phyloP scores from a whole-genome alignment of 2,797 vertebrate species.

The Oceanodroma leucorhoa region DNA sequence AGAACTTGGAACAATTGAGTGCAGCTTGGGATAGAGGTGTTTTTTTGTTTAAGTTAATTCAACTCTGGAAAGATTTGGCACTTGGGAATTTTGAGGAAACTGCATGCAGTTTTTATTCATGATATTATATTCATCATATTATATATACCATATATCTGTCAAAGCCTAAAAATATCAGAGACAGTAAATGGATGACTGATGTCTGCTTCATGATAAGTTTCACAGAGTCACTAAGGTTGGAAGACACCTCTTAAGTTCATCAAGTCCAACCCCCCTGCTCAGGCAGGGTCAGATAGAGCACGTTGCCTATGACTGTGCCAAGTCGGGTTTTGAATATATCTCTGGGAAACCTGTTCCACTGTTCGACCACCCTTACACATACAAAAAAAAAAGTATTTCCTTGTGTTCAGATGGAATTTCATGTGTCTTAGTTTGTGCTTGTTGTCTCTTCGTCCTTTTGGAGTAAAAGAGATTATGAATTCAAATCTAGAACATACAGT shows the following conservation, averaged over 20 bases:
- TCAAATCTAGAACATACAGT: not conserved
- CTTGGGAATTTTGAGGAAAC: not conserved
- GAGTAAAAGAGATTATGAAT: not conserved
- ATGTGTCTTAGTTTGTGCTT: not conserved
- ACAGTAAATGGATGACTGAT: not conserved
- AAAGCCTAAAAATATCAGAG: not conserved
- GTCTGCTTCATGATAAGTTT: not conserved
- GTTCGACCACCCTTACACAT: not conserved
- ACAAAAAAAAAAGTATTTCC: not conserved
- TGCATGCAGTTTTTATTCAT: not conserved
- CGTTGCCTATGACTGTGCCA: accelerated
- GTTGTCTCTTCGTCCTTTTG: not conserved
- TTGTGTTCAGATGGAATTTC: not conserved
- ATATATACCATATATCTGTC: not conserved
- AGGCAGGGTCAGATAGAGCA: no score
- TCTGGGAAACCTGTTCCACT: not conserved
- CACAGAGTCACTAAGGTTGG: not conserved
- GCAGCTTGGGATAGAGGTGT: not conserved
- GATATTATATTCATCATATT: not conserved
- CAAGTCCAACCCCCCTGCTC: not conserved
- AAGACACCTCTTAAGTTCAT: not conserved
- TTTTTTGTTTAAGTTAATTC: not conserved
- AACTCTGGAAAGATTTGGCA: not conserved
- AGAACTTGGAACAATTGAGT: not conserved
- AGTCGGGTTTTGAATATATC: not conserved